These are phyloP conservation scores for Philereme transversata DNA, from an alignment of 2,888 invertebrate genomes.

Conservation along the genomic window DNA sequence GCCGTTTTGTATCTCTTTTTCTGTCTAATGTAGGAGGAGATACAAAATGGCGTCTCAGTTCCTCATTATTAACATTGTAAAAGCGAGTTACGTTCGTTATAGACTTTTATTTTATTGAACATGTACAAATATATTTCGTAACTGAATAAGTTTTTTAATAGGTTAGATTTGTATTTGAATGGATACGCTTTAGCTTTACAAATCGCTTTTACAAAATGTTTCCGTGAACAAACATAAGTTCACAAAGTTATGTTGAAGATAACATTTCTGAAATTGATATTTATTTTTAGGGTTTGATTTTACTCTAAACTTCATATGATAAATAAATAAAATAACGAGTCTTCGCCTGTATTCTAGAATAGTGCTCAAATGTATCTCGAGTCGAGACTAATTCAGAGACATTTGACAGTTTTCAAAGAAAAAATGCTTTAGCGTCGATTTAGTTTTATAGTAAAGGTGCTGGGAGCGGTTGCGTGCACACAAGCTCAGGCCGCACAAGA, in stretches of 20 bases:
- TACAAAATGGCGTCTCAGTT: constrained; percentile 1
- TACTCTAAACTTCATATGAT: no score
- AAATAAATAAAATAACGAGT: no score
- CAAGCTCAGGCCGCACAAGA: no score
- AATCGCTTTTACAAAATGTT: constrained; percentile 33
- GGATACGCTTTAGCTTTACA: constrained; percentile 47
- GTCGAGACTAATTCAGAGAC: no score
- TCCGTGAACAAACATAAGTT: constrained; percentile 30
- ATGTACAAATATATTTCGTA: constrained; percentile 43
- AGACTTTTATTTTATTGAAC: constrained; percentile 34
- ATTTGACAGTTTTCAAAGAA: no score
- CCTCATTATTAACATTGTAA: no score
- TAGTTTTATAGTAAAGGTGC: no score
- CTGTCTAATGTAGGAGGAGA: neutral
- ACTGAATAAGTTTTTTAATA: constrained; percentile 43
- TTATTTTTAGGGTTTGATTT: neutral
- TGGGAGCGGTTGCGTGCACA: no score
- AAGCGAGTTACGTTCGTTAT: neutral
- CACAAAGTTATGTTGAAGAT: constrained; percentile 15
- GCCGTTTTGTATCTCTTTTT: neutral
- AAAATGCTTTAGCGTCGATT: no score
- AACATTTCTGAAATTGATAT: constrained; percentile 28
- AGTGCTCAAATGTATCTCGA: no score
- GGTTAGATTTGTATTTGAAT: constrained; percentile 46
- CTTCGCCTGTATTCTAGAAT: no score